Evolutionary conservation across 2,797 vertebrate genomes (phyloP), one percentile per base, ranked within the genome.

Genomic region (Eulemur albifrons): DNA sequence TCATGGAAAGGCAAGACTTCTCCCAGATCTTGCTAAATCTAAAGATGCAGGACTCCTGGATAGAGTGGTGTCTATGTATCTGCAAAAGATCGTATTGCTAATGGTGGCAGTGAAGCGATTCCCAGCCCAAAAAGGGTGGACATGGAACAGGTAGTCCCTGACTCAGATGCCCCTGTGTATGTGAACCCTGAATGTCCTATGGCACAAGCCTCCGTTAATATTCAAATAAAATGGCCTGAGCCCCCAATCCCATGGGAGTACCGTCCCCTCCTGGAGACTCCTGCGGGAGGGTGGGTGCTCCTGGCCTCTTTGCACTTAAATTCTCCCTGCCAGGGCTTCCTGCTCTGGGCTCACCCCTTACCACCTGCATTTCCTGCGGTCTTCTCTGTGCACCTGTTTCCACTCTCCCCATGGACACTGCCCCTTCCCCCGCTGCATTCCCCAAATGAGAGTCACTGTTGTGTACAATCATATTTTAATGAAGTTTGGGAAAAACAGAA

Each of bases 401-500:
- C 32, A 32, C 14, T 27, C 7, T 27, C 32, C 23, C 61, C 10
- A 21, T 1, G 1, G 9, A 38, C 3, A 1, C 32, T 52, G 7
- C 3, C 30, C 45, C 25, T 50, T 69, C 30, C 43, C 30, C 72
- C 15, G 25, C 4, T 9, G 25, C 67, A 65, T 27, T 79, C 40
- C 61, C 63, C n/a, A 72, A 67, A 54, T 52, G 73, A 40, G 2
- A 54, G 11, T 40, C 35, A 9, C 35, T 70, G n/a, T 12, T 63
- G n/a, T 5, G 2, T 5, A 69, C 38, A 45, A 35, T 59, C 54
- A 57, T 8, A 38, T 35, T 40, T 85, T n/a, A 65, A 59, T 86
- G 76, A 73, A 48, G 1, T 30, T 57, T n/a, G 81, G 52, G 63
- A 0, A 52, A 50, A 87, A 67, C 21, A 50, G 20, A 80, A 40